Conservation (phyloP, 1,140 invertebrate species). For the Ctenoplectra terminalis region DNA sequence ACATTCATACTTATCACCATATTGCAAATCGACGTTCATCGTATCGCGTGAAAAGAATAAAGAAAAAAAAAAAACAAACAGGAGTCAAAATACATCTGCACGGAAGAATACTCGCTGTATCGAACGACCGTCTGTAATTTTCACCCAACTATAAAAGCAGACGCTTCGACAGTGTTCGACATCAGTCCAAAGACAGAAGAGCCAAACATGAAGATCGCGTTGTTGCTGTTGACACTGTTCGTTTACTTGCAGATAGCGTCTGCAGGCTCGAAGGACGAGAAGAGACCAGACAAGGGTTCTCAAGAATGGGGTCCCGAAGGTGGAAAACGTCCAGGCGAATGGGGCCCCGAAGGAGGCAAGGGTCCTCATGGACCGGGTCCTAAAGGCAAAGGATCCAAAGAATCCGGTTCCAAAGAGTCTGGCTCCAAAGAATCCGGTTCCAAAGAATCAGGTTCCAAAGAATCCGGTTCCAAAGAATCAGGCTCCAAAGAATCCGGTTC, state of each 20-base stretch:
- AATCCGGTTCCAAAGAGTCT: no score
- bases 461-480: no score
- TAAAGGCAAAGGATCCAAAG: no score
- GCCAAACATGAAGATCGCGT: not conserved
- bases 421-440: no score
- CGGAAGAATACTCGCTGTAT: not conserved
- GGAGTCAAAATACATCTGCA: not conserved
- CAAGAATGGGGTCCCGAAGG: no score
- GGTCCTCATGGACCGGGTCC: no score
- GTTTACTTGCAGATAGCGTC: not conserved
- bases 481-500: no score
- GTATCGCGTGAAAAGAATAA: not conserved
- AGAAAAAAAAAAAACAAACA: not conserved
- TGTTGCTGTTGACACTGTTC: not conserved
- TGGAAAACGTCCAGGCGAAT: no score
- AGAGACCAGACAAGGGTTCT: no score
- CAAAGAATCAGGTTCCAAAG: no score
- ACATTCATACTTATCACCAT: not conserved
- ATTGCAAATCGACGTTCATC: not conserved
- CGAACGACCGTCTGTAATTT: not conserved
- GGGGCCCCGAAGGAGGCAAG: no score
- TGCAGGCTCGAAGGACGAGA: not conserved
- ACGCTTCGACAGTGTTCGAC: not conserved
- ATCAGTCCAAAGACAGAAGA: not conserved
- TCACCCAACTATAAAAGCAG: conserved; percentile 1